Evolutionary conservation across 2,113 vertebrate genomes (phyloP).

Genomic region (Saimiri boliviensis): DNA sequence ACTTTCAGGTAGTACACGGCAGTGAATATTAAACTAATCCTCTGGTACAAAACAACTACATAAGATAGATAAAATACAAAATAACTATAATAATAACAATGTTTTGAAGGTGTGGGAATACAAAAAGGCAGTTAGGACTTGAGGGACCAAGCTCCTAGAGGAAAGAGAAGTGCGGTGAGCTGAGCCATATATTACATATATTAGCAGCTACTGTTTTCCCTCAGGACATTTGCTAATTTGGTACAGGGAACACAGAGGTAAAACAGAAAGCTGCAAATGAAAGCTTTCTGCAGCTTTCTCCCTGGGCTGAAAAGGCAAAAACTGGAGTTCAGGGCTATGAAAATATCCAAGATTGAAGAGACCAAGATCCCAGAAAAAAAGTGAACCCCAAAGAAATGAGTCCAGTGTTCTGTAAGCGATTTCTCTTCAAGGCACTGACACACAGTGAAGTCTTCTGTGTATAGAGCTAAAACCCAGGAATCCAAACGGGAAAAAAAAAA

Average conservation of each 20-base stretch:
- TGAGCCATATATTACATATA: accelerated
- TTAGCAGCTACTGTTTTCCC: not conserved
- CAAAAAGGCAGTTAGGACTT: not conserved
- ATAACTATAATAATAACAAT: not conserved
- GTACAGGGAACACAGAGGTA: not conserved
- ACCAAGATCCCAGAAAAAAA: not conserved
- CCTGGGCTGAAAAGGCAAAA: not conserved
- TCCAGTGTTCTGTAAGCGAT: not conserved
- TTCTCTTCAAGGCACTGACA: not conserved
- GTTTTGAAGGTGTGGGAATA: too few relatives aligned
- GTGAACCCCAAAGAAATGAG: not conserved
- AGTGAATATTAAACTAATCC: not conserved
- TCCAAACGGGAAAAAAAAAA: not conserved
- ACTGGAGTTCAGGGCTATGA: not conserved
- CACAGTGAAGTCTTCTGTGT: not conserved
- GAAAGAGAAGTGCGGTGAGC: not conserved
- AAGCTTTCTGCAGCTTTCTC: not conserved
- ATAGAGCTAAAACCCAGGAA: not conserved
- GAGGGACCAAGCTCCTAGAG: not conserved
- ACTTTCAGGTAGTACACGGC: not conserved
- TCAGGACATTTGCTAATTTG: not conserved
- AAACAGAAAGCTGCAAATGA: not conserved
- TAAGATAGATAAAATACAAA: not conserved
- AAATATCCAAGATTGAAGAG: not conserved
- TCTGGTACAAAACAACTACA: not conserved